Conservation (phyloP, 2,113 vertebrate genomes). For the Alectura lathami region DNA sequence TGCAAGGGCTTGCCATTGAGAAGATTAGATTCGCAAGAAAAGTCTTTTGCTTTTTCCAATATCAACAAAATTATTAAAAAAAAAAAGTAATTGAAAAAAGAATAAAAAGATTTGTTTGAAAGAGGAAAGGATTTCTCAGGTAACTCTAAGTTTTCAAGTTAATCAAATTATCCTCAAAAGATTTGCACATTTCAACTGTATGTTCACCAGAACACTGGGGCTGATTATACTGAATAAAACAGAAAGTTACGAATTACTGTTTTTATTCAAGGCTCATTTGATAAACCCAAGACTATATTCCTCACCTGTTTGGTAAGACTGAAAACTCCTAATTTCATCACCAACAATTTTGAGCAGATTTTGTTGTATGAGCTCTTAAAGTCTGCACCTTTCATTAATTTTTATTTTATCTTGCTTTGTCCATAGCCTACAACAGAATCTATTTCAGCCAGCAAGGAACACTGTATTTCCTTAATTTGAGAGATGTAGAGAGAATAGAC, state of each 20-base stretch:
- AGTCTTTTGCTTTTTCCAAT: constrained; percentile 40
- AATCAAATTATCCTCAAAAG: not conserved
- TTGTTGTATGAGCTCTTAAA: not conserved
- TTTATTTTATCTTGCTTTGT: not conserved
- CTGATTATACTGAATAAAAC: not conserved
- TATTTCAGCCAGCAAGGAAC: not conserved
- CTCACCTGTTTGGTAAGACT: not conserved
- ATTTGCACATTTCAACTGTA: not conserved
- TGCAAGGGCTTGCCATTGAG: constrained; percentile 53
- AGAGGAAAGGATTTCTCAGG: constrained; percentile 37
- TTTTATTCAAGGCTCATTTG: not conserved
- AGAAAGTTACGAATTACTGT: not conserved
- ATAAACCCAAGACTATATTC: not conserved
- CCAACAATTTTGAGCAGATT: not conserved
- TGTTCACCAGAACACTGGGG: not conserved
- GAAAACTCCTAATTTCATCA: not conserved
- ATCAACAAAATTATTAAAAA: constrained; percentile 22
- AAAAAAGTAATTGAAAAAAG: not conserved
- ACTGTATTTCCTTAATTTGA: not conserved
- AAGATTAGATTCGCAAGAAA: constrained; percentile 69
- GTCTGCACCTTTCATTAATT: not conserved
- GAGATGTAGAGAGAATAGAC: not conserved
- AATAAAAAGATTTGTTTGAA: not conserved
- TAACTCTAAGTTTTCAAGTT: not conserved
- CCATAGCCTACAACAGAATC: not conserved